These are phyloP conservation scores for Rhyacophila brunnea DNA, from an alignment of 1,140 invertebrate genomes.

Conservation along the genomic window DNA sequence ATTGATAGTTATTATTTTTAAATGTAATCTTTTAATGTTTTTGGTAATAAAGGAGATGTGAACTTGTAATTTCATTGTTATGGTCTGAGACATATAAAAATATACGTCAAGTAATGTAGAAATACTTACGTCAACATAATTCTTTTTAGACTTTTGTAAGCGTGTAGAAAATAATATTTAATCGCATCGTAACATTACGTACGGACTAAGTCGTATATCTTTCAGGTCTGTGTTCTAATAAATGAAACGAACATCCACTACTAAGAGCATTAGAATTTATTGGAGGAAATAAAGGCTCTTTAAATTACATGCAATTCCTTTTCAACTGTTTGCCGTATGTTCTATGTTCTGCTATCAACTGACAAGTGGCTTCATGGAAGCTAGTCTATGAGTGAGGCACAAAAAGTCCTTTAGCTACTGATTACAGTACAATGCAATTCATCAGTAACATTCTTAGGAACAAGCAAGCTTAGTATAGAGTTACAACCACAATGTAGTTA, in stretches of 20 bases:
- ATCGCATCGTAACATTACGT: background rate
- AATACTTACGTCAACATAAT: background rate
- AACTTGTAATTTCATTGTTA: too few relatives aligned
- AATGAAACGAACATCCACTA: constrained; percentile 10
- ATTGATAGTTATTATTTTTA: too few relatives aligned
- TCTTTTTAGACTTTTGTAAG: background rate
- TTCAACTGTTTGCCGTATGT: constrained; percentile 6
- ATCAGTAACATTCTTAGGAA: too few relatives aligned
- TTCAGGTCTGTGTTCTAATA: constrained; percentile 12
- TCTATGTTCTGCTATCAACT: constrained; percentile 6
- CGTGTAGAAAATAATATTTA: constrained; percentile 5
- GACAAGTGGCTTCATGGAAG: constrained; percentile 11
- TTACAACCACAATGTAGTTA: too few relatives aligned
- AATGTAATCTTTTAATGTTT: too few relatives aligned
- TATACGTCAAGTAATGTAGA: background rate
- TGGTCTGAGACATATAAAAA: too few relatives aligned
- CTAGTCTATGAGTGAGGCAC: background rate
- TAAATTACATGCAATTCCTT: constrained; percentile 35
- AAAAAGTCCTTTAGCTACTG: too few relatives aligned
- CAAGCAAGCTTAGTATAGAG: too few relatives aligned
- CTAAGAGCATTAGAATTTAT: constrained; percentile 22
- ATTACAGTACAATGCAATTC: too few relatives aligned
- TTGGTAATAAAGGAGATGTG: too few relatives aligned
- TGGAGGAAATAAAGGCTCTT: constrained; percentile 29
- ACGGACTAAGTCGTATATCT: constrained; percentile 4